Base-by-base conservation (phyloP, 2,113 vertebrate genomes). In the Hippocampus zosterae region DNA sequence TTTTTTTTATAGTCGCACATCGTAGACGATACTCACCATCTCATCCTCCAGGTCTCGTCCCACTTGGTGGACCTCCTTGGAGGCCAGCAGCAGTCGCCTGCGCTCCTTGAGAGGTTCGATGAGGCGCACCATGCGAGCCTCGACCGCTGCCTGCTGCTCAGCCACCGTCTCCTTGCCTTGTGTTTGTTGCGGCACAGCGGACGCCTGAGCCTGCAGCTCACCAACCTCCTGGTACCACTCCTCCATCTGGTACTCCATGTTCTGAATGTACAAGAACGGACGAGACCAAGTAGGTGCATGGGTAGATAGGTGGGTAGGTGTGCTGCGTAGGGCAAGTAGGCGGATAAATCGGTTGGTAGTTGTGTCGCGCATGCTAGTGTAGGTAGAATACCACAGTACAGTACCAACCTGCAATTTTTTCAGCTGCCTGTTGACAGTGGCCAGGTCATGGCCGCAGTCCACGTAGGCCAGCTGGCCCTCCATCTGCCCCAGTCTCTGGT, bases 61-160 rank as follows among this genome's bases (percentile, higher is more conserved):
- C 27, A 97, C 94, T 87, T 97, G 96, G 42, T 96, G 95, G n/a
- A 96, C 91, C 76, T 98, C 96, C 75, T 97, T 98, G 16, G 95
- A 94, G 0, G 95, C 95, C 72, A 98, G 82, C 40, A 98, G 88
- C 81, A 98, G 88, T 37, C 95, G 90, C 15, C 95, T 88, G 3
- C 95, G 88, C 81, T 97, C 94, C 85, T 96, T 95, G 75, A 98
- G 77, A 0, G 95, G 95, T 85, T 98, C 95, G 1, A 97, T 95
- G 68, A 98, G 91, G 50, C 94, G 93, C 48, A 96, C 93, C 66
- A 97, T 93, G 68, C 94, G 88, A 2, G 93, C 91, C 64, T 96
- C 95, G 67, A 96, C 95, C 0, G 85, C 88, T 0, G 63, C 82
- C 87, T 96, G 95, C 66, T 88, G 88, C 84, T 89, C 93, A 0